Evolutionary conservation across 2,888 invertebrate species (phyloP).

Genomic region (Hydraecia micacea): DNA sequence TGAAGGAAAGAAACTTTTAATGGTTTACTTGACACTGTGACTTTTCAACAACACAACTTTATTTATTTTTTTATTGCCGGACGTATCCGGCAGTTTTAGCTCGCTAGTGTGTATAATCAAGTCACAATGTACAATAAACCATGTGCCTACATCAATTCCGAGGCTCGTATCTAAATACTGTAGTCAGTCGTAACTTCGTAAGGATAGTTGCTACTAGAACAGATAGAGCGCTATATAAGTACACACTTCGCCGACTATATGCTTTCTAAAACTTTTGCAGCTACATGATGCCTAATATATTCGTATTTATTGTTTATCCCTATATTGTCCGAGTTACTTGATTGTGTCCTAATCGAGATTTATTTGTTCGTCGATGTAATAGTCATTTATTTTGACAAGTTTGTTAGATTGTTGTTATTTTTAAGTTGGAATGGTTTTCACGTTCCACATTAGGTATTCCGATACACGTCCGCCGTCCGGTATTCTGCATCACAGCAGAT

Average conservation of each 20-base stretch:
- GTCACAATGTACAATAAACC: constrained; percentile 27
- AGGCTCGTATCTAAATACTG: constrained; percentile 54
- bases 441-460: neutral
- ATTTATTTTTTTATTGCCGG: too few relatives aligned
- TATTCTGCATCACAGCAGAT: neutral
- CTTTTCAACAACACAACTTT: neutral
- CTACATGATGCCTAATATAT: constrained; percentile 50
- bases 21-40: constrained; percentile 33
- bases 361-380: constrained; percentile 15
- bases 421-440: constrained; percentile 13
- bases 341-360: constrained; percentile 1
- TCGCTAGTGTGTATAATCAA: neutral
- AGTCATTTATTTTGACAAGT: neutral
- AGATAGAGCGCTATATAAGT: constrained; percentile 30
- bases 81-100: too few relatives aligned
- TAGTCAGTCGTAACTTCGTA: constrained; percentile 63
- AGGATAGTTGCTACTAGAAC: constrained; percentile 37
- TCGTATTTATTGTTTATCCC: constrained; percentile 54
- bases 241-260: constrained; percentile 32
- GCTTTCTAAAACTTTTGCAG: constrained; percentile 46
- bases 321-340: constrained; percentile 56
- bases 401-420: constrained; percentile 13
- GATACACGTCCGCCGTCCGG: neutral
- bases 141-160: constrained; percentile 58
- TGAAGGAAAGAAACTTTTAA: constrained; percentile 56